A percentile compares a stretch with the other conserved stretches of the same genome.
These are phyloP conservation scores for Microplitis mediator DNA, from an alignment of 1,140 invertebrate genomes.

Conservation along the genomic window DNA sequence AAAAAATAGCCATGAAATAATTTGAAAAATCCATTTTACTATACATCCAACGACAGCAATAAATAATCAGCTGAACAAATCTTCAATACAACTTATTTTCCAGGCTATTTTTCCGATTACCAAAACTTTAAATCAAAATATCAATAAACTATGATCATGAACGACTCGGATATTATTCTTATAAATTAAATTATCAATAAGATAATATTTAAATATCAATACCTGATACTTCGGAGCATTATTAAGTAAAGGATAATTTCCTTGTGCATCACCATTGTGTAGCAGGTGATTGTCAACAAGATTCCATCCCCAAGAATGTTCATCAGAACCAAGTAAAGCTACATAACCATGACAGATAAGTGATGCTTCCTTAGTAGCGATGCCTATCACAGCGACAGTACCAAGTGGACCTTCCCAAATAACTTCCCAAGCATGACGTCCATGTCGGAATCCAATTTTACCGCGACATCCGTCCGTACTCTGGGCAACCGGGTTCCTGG, in stretches of 20 bases:
- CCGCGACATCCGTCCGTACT: conserved; percentile 96
- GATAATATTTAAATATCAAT: conserved; percentile 22
- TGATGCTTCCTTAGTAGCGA: conserved; percentile 93
- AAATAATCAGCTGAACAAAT: no score
- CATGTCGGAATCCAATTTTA: conserved; percentile 92
- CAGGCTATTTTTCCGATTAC: no score
- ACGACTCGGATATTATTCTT: no score
- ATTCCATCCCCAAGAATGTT: conserved; percentile 99
- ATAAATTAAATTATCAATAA: no score
- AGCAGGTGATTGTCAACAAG: conserved; percentile 96
- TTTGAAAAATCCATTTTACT: no score
- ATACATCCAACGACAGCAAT: no score
- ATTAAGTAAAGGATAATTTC: conserved; percentile 93
- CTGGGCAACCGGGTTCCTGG: conserved; percentile 93
- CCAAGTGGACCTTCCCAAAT: conserved; percentile 98
- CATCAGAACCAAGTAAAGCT: conserved; percentile 90
- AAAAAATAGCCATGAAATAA: no score
- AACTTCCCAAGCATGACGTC: conserved; percentile 97
- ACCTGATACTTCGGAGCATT: conserved; percentile 99
- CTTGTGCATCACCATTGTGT: conserved; percentile 95
- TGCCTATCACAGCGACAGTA: conserved; percentile 92
- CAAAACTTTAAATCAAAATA: no score
- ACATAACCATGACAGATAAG: conserved; percentile 93
- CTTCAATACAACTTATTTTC: no score
- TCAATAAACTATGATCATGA: no score